Base-by-base conservation (phyloP, 2,797 vertebrate species). In the Catostomus latipinnis region DNA sequence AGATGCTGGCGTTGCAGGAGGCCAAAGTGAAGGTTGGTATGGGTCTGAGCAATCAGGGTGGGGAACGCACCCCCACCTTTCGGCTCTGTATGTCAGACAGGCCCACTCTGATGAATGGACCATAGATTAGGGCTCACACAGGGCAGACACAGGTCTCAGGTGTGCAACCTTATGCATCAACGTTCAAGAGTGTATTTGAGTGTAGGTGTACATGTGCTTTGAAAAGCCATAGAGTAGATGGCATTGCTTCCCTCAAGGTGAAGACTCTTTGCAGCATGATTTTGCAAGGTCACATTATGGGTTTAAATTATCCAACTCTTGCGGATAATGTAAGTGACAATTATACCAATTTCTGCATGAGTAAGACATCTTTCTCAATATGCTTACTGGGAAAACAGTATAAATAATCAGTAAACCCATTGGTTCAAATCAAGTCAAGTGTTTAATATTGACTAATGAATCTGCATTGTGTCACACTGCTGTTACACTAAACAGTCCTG, bases 71-170 rank as follows among this genome's bases (percentile, higher is more conserved):
- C 61, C 83, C 83, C 81, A 69, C 83, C 76, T 82, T 57, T 77
- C 43, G 45, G 22, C 34, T n/a, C 80, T 53, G 68, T 79, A 76
- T 79, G 54, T 83, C 75, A 76, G 58, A 74, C 48, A 49, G 81
- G 48, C 52, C 70, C 92, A 92, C 89, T 92, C 93, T 76, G 94
- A 92, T 94, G 94, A 96, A 96, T 96, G 94, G 94, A 92, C 94
- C 94, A 92, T 92, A 94, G 94, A 96, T 94, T 95, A 95, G 94
- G 80, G 93, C 92, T 93, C 83, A 81, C 63, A 61, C 83, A 79
- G 93, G 90, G 94, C 93, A 75, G 94, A 92, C 91, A 90, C 92
- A 94, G 93, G 93, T 92, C 96, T 95, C 95, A 96, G 94, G 95
- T 95, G 95, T 94, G 93, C 93, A 94, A 94, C 93, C 93, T 95